These are phyloP conservation scores for Malacoctenus gilli DNA, from an alignment of 2,797 vertebrate genomes.

Conservation along the genomic window DNA sequence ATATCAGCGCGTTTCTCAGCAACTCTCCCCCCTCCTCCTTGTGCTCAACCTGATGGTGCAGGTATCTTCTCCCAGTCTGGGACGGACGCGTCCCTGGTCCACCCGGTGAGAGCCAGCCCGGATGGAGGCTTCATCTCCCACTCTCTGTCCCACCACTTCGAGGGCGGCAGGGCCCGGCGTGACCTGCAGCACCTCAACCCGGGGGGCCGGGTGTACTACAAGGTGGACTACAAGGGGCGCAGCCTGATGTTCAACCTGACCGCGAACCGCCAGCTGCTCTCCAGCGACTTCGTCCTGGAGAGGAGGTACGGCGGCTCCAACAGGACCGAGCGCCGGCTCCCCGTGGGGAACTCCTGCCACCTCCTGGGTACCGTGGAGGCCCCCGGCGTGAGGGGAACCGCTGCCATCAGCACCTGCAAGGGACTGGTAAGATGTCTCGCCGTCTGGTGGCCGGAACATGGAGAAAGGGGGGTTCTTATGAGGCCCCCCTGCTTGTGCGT, in stretches of 20 bases:
- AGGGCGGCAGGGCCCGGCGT: slow-evolving; percentile 76
- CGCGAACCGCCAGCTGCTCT: slow-evolving; percentile 81
- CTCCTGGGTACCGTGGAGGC: slow-evolving; percentile 84
- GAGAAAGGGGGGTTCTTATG: too few species aligned
- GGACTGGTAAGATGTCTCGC: slow-evolving; percentile 88
- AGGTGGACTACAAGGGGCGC: slow-evolving; percentile 79
- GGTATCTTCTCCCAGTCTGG: slow-evolving; percentile 73
- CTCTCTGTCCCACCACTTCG: slow-evolving; percentile 78
- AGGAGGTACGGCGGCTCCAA: slow-evolving; percentile 80
- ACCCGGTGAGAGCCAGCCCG: slow-evolving; percentile 84
- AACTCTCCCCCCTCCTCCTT: slow-evolving; percentile 1
- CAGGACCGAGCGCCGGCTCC: slow-evolving; percentile 57
- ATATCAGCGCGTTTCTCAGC: not conserved
- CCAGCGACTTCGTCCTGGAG: slow-evolving; percentile 87
- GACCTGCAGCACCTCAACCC: slow-evolving; percentile 53
- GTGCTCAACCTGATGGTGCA: too few species aligned
- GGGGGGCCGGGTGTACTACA: slow-evolving; percentile 84
- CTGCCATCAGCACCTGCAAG: slow-evolving; percentile 89
- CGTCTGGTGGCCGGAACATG: not conserved
- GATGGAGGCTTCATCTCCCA: slow-evolving; percentile 88
- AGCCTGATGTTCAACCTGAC: slow-evolving; percentile 89
- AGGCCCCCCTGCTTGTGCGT: too few species aligned
- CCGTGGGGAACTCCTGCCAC: slow-evolving; percentile 82
- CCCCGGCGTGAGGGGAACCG: slow-evolving; percentile 70
- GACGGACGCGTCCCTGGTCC: slow-evolving; percentile 83